Percentiles rank a stretch among this genome's conserved stretches.
These are phyloP conservation scores for Apteryx mantelli DNA, from an alignment of 2,113 vertebrate genomes.

Conservation along the genomic window DNA sequence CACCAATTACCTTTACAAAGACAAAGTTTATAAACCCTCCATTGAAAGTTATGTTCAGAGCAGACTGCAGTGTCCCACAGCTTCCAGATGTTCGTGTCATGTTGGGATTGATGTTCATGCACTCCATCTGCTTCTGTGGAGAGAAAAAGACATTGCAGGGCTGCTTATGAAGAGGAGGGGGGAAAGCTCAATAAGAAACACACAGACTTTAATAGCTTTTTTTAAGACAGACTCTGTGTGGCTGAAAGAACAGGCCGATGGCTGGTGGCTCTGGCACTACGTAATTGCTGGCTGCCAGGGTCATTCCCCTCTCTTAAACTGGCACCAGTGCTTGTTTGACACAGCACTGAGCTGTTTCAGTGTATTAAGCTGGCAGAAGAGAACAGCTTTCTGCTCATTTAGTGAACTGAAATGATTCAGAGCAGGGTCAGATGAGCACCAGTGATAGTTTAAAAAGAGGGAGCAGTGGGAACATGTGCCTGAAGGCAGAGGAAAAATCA, in stretches of 20 bases:
- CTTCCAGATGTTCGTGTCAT: constrained; percentile 69
- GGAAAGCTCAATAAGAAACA: background rate
- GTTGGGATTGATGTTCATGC: constrained; percentile 81
- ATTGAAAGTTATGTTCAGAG: constrained; percentile 79
- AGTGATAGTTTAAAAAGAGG: background rate
- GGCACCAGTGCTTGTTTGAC: background rate
- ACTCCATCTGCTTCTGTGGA: constrained; percentile 67
- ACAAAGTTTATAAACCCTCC: constrained; percentile 80
- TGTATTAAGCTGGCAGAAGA: background rate
- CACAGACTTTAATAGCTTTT: background rate
- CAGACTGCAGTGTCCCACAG: constrained; percentile 69
- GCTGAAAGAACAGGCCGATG: background rate
- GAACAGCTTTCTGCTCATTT: background rate
- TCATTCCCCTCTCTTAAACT: rapidly evolving
- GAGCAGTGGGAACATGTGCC: background rate
- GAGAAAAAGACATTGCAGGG: constrained; percentile 21
- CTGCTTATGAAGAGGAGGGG: background rate
- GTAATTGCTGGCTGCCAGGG: background rate
- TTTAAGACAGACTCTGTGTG: background rate
- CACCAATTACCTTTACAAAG: constrained; percentile 85
- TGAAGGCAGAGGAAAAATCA: background rate
- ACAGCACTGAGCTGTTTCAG: background rate
- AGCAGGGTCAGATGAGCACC: background rate
- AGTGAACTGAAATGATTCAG: background rate
- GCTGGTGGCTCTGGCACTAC: background rate